Base-by-base conservation (phyloP, 2,797 vertebrate genomes). In the Sternotherus odoratus region DNA sequence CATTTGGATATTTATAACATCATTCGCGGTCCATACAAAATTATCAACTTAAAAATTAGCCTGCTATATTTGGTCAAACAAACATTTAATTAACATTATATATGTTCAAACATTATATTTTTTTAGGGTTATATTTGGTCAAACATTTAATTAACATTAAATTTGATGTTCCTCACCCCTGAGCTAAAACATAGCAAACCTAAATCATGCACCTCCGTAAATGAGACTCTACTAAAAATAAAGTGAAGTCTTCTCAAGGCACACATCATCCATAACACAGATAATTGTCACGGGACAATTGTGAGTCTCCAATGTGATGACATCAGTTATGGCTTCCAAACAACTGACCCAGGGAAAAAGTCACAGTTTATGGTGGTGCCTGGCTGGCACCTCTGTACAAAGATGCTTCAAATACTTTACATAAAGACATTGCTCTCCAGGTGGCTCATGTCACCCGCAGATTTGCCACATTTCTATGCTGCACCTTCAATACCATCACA, bases 281-380 rank as follows among this genome's bases (percentile, higher is more conserved):
- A 4, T n/a, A 66, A 66, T 33, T 33, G 3, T 0, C 28, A 9
- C 16, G 43, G 4, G 0, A 50, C n/a, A n/a, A n/a, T n/a, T n/a
- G n/a, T n/a, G n/a, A 7, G 43, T 7, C 1, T 56, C 39, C 54
- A 2, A 30, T 0, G 0, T 3, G 24, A 21, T 10, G 15, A 80
- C 17, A 16, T 46, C 78, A 60, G 60, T 11, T 4, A 33, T 50
- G 12, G 28, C 63, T 77, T 21, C 63, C 69, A 12, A 66, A 7
- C 30, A 33, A 3, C 0, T 46, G 80, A 17, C 3, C 39, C 10
- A 5, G 26, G 11, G 4, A 23, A 16, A 30, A 4, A 1, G 10
- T 57, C 12, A 1, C 1, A 12, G 54, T 48, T 54, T 69, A 24
- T 12, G 54, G 77, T 50, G 56, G 8, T 0, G 3, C 36, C 17